Base-by-base conservation (phyloP, 2,888 invertebrate genomes). In the Nomada ferruginata region DNA sequence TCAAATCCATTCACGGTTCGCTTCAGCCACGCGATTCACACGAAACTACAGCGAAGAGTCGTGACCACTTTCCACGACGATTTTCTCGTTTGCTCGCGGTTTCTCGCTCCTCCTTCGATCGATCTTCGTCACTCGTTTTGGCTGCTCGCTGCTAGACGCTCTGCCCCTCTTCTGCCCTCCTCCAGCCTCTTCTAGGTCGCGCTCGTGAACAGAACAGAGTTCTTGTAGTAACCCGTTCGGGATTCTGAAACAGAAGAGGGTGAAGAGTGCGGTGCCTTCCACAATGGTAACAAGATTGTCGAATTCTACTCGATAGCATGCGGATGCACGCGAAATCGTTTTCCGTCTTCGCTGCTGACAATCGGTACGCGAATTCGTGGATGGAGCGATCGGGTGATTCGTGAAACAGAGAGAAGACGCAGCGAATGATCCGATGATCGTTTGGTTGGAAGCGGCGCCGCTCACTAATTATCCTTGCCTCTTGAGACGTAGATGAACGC, bases 131-230 rank as follows among this genome's bases (percentile, higher is more conserved):
- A 88, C 83, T 88, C 84, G 85, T 77, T 82, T 79, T 81, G 85
- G 85, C 83, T 82, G 82, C 81, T 87, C 81, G 70, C 70, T 42
- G 84, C 59, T 79, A 76, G 68, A 69, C 82, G 87, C 71, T 89
- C 82, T 76, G 82, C 82, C 72, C 73, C 85, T 69, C 87, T 77
- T 76, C 82, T 76, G 70, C 79, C 83, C 76, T 92, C 92, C 53
- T 91, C 90, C 77, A 85, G 87, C 85, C 85, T 90, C 87, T 91
- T 92, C 92, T 95, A 95, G 94, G 97, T 97, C 92, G 97, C 97
- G 93, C 97, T 97, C 90, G 97, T 97, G 94, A 97, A 98, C 86
- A 98, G 95, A 88, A 98, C 97, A 52, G 98, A 97, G 94, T 97
- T 98, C 94, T 98, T 98, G 95, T 97, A 98, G 94, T 98, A 98